A percentile compares a stretch with the other conserved stretches of the same genome.
Evolutionary conservation across 2,888 invertebrate species (phyloP).

Genomic region (Tridacna gigas): DNA sequence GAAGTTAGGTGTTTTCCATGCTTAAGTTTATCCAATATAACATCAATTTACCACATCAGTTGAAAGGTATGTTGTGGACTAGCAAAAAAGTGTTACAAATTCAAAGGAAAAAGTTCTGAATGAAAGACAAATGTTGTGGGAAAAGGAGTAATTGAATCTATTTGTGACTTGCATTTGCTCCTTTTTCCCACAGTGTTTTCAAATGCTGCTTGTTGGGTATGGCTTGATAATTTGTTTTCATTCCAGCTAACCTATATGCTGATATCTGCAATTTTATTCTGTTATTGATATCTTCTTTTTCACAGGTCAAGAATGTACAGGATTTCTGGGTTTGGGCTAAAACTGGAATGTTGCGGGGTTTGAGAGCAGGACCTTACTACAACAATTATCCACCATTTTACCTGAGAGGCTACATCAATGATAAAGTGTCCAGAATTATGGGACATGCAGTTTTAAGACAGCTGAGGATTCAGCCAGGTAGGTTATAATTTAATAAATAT

Average conservation of each 20-base stretch:
- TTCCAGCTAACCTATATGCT: no score
- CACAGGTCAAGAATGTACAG: slow-evolving; percentile 78
- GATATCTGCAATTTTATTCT: no score
- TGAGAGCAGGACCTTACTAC: slow-evolving; percentile 85
- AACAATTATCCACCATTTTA: slow-evolving; percentile 86
- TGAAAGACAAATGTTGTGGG: no score
- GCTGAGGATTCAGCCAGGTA: slow-evolving; percentile 84
- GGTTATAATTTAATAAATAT: background rate
- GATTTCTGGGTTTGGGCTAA: slow-evolving; percentile 85
- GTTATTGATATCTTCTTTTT: background rate
- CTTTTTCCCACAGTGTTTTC: background rate
- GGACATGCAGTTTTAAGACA: slow-evolving; percentile 87
- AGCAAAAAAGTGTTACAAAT: no score
- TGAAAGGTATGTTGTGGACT: no score
- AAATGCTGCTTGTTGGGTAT: no score
- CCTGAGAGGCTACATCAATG: slow-evolving; percentile 86
- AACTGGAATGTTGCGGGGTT: slow-evolving; percentile 82
- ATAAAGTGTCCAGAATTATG: slow-evolving; percentile 86
- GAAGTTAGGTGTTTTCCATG: no score
- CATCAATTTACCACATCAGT: no score
- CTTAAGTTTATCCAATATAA: no score
- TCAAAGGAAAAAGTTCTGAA: no score
- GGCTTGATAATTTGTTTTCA: no score
- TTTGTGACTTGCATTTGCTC: background rate
- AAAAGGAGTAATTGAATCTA: background rate